Evolutionary conservation across 2,888 invertebrate genomes (phyloP), one percentile per base, ranked within the genome.

Genomic region (Caenorhabditis sp.): DNA sequence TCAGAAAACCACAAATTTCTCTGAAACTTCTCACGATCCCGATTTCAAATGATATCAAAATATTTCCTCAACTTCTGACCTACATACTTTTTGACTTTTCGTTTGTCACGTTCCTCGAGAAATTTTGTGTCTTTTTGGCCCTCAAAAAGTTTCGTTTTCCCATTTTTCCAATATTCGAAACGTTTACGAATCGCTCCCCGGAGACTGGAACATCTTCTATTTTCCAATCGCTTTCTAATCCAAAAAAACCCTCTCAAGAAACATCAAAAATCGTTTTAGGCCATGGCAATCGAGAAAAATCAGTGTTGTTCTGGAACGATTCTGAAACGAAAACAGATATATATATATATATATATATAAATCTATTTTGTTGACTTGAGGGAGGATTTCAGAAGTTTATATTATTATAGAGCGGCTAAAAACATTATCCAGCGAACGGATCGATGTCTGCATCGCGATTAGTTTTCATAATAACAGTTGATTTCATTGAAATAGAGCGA

Each of bases 51-150:
- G 47, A 28, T 58, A 41, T 22, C 61, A 47, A 14, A 61, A 22
- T 41, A 41, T 58, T 19, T 44, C 24, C 14, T 61, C 28, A 12
- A 47, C 6, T 19, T 7, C 58, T 58, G 12, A 31, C 47, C 47
- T 49, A 31, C 28, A 24, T 44, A 63, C 44, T 8, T 63, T 38
- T 19, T 54, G 38, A 68, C 54, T 54, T 51, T 22, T 49, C 22
- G 68, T 54, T 68, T 68, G 68, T 68, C 68, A 68, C 68, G 68
- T 68, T 49, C 63, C 14, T 41, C n/a, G n/a, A n/a, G n/a, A 47
- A 64, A 12, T 44, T 49, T 49, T 49, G 19, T 66, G 38, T 2
- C 38, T 38, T 12, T 12, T 38, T 38, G 10, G 10, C 12, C 38
- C 38, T 12, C 12, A 68, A 63, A 63, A 61, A 44, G n/a, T 31